Percentiles rank a stretch among this genome's conserved stretches.
These are phyloP conservation scores for Hirtodrosophila alboralis DNA, from an alignment of 2,888 invertebrate genomes.

Conservation along the genomic window DNA sequence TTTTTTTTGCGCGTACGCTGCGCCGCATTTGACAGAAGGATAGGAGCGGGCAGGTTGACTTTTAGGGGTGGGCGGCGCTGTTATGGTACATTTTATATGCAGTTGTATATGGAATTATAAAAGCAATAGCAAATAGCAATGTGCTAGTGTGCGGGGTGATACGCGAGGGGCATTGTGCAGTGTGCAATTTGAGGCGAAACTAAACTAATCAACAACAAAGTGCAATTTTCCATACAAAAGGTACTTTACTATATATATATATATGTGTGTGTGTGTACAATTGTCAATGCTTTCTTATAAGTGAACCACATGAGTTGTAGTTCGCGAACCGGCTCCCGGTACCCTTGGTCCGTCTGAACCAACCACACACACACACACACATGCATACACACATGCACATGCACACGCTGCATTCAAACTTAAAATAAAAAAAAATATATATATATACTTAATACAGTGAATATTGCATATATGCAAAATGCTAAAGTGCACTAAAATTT, in stretches of 20 bases:
- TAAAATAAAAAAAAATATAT: not conserved
- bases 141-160: not conserved
- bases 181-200: conserved; percentile 32
- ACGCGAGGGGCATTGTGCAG: not conserved
- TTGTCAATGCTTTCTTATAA: conserved; percentile 7
- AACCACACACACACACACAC: too few relatives aligned
- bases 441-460: too few relatives aligned
- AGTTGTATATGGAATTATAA: conserved; percentile 44
- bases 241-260: conserved; percentile 13
- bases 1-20: conserved; percentile 60
- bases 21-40: conserved; percentile 15
- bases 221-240: conserved; percentile 42
- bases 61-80: conserved; percentile 12
- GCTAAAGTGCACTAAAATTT: too few relatives aligned
- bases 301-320: conserved; percentile 13
- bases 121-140: conserved; percentile 19
- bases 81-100: conserved; percentile 50
- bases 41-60: not conserved
- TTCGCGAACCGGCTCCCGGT: conserved; percentile 20
- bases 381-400: too few relatives aligned
- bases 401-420: conserved; percentile 2
- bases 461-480: too few relatives aligned
- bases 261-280: not conserved
- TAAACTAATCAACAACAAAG: conserved; percentile 42
- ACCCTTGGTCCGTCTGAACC: too few relatives aligned